Evolutionary conservation across 2,888 invertebrate genomes (phyloP).

Genomic region (Leptinotarsa rubiginosa): DNA sequence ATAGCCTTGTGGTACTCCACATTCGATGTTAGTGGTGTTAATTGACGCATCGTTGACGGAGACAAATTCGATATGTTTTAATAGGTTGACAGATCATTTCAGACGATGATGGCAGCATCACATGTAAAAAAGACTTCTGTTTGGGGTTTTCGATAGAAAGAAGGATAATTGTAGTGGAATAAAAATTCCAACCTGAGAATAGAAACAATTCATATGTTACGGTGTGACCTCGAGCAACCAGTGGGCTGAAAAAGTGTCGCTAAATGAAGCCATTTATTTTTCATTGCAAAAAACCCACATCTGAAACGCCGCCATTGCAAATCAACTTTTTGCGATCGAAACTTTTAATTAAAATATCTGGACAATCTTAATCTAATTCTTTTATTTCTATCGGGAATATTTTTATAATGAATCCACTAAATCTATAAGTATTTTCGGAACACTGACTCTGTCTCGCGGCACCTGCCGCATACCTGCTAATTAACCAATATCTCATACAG

Average conservation of each 20-base stretch:
- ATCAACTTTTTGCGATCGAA: constrained; percentile 14
- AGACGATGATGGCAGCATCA: too few relatives aligned
- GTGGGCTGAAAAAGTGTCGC: background rate
- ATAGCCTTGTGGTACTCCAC: too few relatives aligned
- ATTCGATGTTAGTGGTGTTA: too few relatives aligned
- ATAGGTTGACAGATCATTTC: too few relatives aligned
- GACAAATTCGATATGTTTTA: too few relatives aligned
- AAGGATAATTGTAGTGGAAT: too few relatives aligned
- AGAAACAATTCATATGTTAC: too few relatives aligned
- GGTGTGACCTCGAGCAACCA: background rate
- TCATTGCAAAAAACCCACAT: background rate
- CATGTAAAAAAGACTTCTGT: too few relatives aligned
- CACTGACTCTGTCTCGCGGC: constrained; percentile 42
- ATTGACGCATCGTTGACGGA: too few relatives aligned
- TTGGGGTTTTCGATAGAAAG: too few relatives aligned
- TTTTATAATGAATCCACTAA: constrained; percentile 58
- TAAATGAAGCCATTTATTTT: background rate
- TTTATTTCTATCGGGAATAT: constrained; percentile 54
- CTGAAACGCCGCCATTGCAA: background rate
- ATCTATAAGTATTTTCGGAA: constrained; percentile 51
- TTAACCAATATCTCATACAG: constrained; percentile 53
- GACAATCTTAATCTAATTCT: constrained; percentile 60
- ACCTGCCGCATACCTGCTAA: constrained; percentile 52
- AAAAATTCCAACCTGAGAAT: too few relatives aligned
- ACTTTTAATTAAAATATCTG: constrained; percentile 65